Conservation (phyloP, 2,888 invertebrate species). For the Unio delphinus region DNA sequence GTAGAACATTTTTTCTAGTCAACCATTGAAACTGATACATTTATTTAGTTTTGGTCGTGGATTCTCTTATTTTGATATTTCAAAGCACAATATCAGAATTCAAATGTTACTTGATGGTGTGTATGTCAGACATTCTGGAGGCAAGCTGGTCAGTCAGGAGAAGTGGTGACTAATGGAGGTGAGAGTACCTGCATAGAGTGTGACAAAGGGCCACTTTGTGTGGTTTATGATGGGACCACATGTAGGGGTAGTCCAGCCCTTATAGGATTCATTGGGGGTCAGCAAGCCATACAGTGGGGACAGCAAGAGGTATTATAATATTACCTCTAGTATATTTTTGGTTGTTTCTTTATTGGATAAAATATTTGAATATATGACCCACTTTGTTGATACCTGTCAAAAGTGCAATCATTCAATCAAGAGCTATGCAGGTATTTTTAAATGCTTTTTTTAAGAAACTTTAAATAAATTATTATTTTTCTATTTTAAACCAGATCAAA, state of each 20-base stretch:
- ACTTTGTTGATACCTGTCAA: too few relatives aligned
- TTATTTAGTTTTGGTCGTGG: too few relatives aligned
- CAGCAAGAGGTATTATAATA: conserved; percentile 34
- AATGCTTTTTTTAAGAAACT: too few relatives aligned
- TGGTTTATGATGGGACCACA: conserved; percentile 69
- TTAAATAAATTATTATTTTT: too few relatives aligned
- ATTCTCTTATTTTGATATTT: too few relatives aligned
- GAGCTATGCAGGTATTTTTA: too few relatives aligned
- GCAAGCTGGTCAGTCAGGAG: conserved; percentile 68
- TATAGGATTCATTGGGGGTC: conserved; percentile 70
- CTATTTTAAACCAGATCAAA: too few relatives aligned
- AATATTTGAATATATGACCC: too few relatives aligned
- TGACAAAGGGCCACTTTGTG: conserved; percentile 64
- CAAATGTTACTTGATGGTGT: not conserved
- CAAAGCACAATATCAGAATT: not conserved
- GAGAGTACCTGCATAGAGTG: conserved; percentile 38
- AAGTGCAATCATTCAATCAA: too few relatives aligned
- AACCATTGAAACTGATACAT: too few relatives aligned
- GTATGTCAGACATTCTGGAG: conserved; percentile 68
- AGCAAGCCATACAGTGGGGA: conserved; percentile 60
- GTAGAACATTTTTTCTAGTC: too few relatives aligned
- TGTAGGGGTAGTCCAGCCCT: conserved; percentile 68
- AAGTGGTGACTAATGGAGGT: conserved; percentile 68
- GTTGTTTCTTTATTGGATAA: too few relatives aligned
- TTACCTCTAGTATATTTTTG: not conserved